phyloP scores from a whole-genome alignment of 2,888 invertebrate species.

The Ptilodon capucinus region DNA sequence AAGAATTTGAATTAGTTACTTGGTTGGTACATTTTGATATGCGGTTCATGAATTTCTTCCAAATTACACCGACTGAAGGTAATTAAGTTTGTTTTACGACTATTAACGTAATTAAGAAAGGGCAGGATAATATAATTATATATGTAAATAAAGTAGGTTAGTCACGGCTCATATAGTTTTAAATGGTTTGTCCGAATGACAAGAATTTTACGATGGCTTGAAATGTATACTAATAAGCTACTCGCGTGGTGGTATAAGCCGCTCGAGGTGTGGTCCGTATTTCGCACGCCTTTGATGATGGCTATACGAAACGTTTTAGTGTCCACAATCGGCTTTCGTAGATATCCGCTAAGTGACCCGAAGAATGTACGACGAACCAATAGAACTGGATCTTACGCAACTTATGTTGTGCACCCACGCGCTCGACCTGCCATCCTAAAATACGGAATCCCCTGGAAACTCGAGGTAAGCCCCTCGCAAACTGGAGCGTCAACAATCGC shows the following conservation, averaged over 20 bases:
- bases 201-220: constrained; percentile 27
- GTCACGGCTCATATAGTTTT: constrained; percentile 35
- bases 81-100: constrained; percentile 39
- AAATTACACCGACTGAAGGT: constrained; percentile 27
- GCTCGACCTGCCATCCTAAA: too few species aligned
- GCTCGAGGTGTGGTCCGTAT: constrained; percentile 59
- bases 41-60: constrained; percentile 23
- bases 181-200: constrained; percentile 18
- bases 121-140: constrained; percentile 35
- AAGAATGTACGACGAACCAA: constrained; percentile 50
- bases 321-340: constrained; percentile 52
- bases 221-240: constrained; percentile 35
- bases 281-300: constrained; percentile 60
- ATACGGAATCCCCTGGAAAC: too few species aligned
- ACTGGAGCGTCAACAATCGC: too few species aligned
- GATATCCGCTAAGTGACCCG: constrained; percentile 65
- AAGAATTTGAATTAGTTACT: constrained; percentile 20
- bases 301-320: constrained; percentile 51
- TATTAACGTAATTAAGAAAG: constrained; percentile 33
- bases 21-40: constrained; percentile 28
- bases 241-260: constrained; percentile 24
- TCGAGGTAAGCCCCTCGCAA: too few species aligned
- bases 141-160: constrained; percentile 34
- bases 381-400: constrained; percentile 60
- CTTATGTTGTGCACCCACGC: constrained; percentile 59